Evolutionary conservation across 2,113 vertebrate genomes (phyloP).

Genomic region (Carassius auratus): DNA sequence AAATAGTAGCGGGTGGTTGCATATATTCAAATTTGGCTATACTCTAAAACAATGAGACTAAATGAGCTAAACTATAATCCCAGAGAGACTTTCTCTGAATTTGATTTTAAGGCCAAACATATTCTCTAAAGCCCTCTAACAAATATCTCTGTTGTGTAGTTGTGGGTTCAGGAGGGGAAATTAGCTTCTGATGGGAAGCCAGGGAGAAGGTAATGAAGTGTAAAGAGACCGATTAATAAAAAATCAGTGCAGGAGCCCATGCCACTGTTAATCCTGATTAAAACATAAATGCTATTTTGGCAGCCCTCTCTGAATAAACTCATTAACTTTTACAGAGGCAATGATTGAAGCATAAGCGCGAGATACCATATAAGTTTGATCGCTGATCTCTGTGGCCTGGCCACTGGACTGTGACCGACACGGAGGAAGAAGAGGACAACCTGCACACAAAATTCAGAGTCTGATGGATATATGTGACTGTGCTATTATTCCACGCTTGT

Average conservation of each 20-base stretch:
- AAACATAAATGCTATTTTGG: constrained; percentile 78
- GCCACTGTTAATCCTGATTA: constrained; percentile 78
- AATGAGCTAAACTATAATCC: neutral
- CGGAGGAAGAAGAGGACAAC: neutral
- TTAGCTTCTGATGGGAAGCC: constrained; percentile 10
- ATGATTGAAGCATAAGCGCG: constrained; percentile 53
- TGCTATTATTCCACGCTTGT: neutral
- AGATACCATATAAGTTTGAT: constrained; percentile 19
- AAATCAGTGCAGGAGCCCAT: constrained; percentile 58
- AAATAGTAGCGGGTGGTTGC: neutral
- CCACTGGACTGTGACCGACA: constrained; percentile 41
- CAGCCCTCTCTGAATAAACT: constrained; percentile 81
- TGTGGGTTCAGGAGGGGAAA: neutral
- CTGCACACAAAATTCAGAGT: neutral
- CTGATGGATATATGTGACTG: constrained; percentile 15
- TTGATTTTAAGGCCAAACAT: constrained; percentile 46
- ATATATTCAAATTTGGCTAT: neutral
- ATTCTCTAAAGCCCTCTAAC: constrained; percentile 31
- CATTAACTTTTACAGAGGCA: constrained; percentile 69
- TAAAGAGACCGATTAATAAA: constrained; percentile 69
- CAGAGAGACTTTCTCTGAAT: constrained; percentile 32
- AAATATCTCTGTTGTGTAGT: constrained; percentile 34
- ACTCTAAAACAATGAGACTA: neutral
- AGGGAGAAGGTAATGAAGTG: constrained; percentile 57
- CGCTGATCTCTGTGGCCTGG: constrained; percentile 33